A percentile compares a stretch with the other conserved stretches of the same genome.
Evolutionary conservation across 2,888 invertebrate species (phyloP).

Genomic region (Uropetala carovei): DNA sequence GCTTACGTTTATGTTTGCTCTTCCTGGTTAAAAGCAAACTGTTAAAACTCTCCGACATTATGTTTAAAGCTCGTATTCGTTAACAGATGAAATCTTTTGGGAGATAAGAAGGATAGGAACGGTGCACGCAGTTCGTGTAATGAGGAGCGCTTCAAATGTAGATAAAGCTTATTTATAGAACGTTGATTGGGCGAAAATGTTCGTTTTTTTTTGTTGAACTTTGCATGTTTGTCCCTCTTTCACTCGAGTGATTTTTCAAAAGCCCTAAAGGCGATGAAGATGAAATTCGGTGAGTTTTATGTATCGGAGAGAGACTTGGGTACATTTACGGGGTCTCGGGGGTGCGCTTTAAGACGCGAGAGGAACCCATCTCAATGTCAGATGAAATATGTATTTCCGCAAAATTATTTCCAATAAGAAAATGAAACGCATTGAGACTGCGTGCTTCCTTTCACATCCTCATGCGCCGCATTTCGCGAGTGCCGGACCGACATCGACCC

Average conservation of each 20-base stretch:
- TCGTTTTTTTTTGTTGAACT: not conserved
- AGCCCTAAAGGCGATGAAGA: not conserved
- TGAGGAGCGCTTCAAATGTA: too few relatives aligned
- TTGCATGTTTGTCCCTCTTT: not conserved
- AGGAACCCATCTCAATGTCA: conserved; percentile 9
- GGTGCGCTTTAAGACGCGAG: not conserved
- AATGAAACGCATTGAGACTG: not conserved
- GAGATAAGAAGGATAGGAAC: too few relatives aligned
- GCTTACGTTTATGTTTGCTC: too few relatives aligned
- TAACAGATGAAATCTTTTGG: too few relatives aligned
- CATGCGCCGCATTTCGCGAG: too few relatives aligned
- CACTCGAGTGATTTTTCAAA: too few relatives aligned
- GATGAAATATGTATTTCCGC: conserved; percentile 3
- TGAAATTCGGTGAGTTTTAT: not conserved
- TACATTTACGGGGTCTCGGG: not conserved
- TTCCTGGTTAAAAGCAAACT: too few relatives aligned
- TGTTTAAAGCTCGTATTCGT: too few relatives aligned
- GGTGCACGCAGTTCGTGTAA: too few relatives aligned
- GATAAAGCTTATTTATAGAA: too few relatives aligned
- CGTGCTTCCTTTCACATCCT: not conserved
- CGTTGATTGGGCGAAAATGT: not conserved
- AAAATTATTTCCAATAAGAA: not conserved
- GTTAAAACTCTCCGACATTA: too few relatives aligned
- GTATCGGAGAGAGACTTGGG: not conserved
- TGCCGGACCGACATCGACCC: too few relatives aligned